Conservation (phyloP, 1,140 invertebrate species). For the Eurosta solidaginis region DNA sequence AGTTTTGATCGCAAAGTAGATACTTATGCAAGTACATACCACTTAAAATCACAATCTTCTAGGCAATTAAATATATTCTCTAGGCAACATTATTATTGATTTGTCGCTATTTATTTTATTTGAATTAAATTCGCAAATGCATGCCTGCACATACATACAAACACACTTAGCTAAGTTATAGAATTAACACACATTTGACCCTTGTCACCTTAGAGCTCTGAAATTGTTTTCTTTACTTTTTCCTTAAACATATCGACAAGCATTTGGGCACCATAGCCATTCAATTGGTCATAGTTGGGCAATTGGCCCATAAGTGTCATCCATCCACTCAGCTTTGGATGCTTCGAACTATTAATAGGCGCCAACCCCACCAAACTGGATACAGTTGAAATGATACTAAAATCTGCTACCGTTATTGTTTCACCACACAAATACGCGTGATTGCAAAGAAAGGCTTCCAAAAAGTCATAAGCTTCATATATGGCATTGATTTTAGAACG, state of each 20-base stretch:
- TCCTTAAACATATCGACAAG: slow-evolving; percentile 46
- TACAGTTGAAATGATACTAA: slow-evolving; percentile 58
- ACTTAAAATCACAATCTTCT: too few relatives aligned
- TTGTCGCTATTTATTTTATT: not conserved
- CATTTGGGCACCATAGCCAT: slow-evolving; percentile 48
- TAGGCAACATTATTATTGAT: not conserved
- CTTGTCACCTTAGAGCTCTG: not conserved
- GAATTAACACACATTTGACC: too few relatives aligned
- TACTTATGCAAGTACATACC: too few relatives aligned
- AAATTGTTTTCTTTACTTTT: slow-evolving; percentile 22
- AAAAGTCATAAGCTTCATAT: slow-evolving; percentile 59
- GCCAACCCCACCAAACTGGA: slow-evolving; percentile 50
- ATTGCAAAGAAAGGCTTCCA: slow-evolving; percentile 62
- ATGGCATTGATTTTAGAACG: slow-evolving; percentile 53
- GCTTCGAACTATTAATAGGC: slow-evolving; percentile 48
- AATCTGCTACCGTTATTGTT: slow-evolving; percentile 67
- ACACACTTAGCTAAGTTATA: too few relatives aligned
- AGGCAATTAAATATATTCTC: not conserved
- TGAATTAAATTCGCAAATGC: not conserved
- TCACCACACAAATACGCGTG: slow-evolving; percentile 62
- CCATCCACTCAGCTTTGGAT: slow-evolving; percentile 45
- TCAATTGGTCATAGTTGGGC: slow-evolving; percentile 55
- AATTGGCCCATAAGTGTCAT: slow-evolving; percentile 46
- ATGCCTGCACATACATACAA: not conserved
- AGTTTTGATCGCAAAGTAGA: too few relatives aligned